phyloP scores from a whole-genome alignment of 2,888 invertebrate species.

The Auanema freiburgensis region DNA sequence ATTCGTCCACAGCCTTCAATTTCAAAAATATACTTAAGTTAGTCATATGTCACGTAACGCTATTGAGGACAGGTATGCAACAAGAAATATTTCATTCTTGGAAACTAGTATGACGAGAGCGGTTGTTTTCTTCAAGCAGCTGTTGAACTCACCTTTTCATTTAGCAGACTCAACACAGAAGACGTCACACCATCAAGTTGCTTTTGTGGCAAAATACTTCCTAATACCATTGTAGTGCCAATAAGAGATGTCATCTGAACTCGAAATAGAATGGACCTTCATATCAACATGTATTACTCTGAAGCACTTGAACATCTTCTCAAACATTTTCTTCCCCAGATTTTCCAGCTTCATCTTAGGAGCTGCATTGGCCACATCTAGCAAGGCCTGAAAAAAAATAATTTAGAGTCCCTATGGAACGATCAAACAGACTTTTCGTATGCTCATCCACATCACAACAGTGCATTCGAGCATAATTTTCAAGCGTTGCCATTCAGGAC shows the following conservation, averaged over 20 bases:
- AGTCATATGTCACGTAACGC: too few species aligned
- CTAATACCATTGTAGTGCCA: constrained; percentile 1
- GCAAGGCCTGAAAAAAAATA: background rate
- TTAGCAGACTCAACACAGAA: constrained; percentile 2
- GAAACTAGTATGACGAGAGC: too few species aligned
- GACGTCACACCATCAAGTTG: background rate
- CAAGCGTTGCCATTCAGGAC: background rate
- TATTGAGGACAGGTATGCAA: too few species aligned
- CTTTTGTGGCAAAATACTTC: background rate
- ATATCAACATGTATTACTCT: background rate
- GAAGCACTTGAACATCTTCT: constrained; percentile 5
- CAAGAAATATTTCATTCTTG: too few species aligned
- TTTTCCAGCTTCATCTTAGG: background rate
- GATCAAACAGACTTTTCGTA: background rate
- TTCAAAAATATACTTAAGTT: background rate
- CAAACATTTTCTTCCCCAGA: background rate
- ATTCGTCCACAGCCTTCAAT: constrained; percentile 7
- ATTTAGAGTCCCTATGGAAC: background rate
- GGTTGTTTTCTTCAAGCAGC: too few species aligned
- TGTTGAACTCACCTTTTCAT: constrained; percentile 1
- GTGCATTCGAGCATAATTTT: constrained; percentile 4
- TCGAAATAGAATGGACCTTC: too few species aligned
- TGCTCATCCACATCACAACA: background rate
- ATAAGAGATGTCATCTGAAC: constrained; percentile 6
- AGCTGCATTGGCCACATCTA: background rate